A percentile compares a stretch with the other conserved stretches of the same genome.
These are phyloP conservation scores for Amblyteles armatorius DNA, from an alignment of 2,888 invertebrate species.

Conservation along the genomic window DNA sequence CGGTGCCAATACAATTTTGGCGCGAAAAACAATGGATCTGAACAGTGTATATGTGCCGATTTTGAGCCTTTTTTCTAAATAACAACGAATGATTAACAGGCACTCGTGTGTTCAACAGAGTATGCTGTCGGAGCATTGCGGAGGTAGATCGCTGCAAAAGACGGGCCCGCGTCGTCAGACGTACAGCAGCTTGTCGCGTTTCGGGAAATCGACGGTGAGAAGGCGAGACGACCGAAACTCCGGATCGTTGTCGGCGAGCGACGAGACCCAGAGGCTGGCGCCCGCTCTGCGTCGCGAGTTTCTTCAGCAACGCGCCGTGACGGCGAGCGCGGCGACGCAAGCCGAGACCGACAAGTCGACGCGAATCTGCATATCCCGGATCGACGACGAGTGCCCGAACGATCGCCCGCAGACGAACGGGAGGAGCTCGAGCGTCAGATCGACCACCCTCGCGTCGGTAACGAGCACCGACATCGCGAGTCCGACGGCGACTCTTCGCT, in stretches of 20 bases:
- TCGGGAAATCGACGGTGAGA: conserved; percentile 72
- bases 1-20: too few relatives aligned
- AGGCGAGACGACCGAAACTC: conserved; percentile 74
- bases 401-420: conserved; percentile 17
- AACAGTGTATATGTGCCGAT: background rate
- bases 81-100: conserved; percentile 64
- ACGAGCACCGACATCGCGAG: conserved; percentile 31
- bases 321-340: conserved; percentile 21
- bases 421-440: conserved; percentile 63
- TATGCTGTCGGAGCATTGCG: conserved; percentile 84
- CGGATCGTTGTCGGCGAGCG: conserved; percentile 77
- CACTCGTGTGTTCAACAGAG: conserved; percentile 78
- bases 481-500: conserved; percentile 25
- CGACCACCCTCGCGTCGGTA: conserved; percentile 27
- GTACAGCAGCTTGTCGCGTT: conserved; percentile 81
- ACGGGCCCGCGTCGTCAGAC: conserved; percentile 75
- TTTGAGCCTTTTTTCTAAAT: conserved; percentile 12
- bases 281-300: conserved; percentile 37
- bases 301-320: conserved; percentile 9
- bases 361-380: conserved; percentile 11
- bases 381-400: conserved; percentile 16
- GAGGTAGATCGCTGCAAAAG: conserved; percentile 74
- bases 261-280: conserved; percentile 75
- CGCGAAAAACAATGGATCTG: too few relatives aligned
- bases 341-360: conserved; percentile 31